Evolutionary conservation across 2,888 invertebrate genomes (phyloP).

Genomic region (Lasioglossum villosulum): DNA sequence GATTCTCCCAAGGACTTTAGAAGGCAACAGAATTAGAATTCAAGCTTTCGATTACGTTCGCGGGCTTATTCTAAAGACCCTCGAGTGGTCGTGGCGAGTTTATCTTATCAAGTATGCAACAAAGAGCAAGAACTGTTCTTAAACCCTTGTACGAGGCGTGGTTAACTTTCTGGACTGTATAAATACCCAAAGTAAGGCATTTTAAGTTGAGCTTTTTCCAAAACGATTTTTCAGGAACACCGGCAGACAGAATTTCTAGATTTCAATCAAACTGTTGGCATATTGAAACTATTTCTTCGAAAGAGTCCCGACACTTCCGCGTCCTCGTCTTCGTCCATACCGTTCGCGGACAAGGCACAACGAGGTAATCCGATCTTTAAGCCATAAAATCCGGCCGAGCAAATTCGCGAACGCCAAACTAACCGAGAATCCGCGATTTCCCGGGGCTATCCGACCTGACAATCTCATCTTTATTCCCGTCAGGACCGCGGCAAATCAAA

Average conservation of each 20-base stretch:
- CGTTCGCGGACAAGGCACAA: background rate
- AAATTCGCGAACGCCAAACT: background rate
- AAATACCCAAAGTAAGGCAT: background rate
- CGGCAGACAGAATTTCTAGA: background rate
- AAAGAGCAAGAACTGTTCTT: background rate
- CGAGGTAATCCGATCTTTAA: background rate
- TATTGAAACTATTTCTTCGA: background rate
- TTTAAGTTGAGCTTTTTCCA: background rate
- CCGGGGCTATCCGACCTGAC: background rate
- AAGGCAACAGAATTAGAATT: background rate
- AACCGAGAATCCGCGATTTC: background rate
- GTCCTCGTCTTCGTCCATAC: no score
- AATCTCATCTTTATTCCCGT: constrained; percentile 1
- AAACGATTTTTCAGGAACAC: background rate
- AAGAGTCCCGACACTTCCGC: no score
- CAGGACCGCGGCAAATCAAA: background rate
- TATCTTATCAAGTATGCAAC: background rate
- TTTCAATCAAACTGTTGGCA: background rate
- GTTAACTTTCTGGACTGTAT: background rate
- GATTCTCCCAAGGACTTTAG: background rate
- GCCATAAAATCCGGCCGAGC: background rate
- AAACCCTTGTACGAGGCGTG: background rate
- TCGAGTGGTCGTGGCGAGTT: background rate
- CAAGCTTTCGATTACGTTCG: background rate
- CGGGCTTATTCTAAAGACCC: background rate